Evolutionary conservation across 35 echinoderm and acorn worm species (phyloP), one percentile per base, ranked within the genome.

Genomic region (Strongylocentrotus purpuratus): DNA sequence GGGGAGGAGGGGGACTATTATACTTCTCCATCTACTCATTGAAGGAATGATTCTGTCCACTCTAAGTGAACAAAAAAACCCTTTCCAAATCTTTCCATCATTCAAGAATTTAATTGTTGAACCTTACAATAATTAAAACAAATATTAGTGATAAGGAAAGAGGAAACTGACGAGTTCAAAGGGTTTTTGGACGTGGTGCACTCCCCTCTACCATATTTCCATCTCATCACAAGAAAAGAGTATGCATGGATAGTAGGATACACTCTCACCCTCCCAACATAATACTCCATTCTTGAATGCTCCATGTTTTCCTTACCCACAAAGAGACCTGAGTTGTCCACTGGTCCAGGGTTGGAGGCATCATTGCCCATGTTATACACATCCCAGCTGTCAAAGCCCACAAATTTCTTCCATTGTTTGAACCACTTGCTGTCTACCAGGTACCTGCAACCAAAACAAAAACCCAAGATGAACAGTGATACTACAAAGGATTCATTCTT

Each of bases 361-460:
- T 98, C 94, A 78, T 98, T 96, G 8, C 98, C 97, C 87, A 96
- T 95, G 92, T 96, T 97, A 92, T 98, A 98, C n/a, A 95, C 92
- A 89, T 98, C 98, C 97, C 96, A 98, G 90, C 96, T 99, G 95
- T 99, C 98, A 96, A 94, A 99, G 0, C 98, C 98, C 31, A 99
- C 98, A 98, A 98, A 99, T 70, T 99, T 99, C 94, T 99, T 99
- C 98, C 98, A 99, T 48, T 99, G 98, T 78, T 99, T 99, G 33
- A 96, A 98, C 98, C 98, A 99, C 55, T 96, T 97, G 90, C 97
- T 99, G 94, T 99, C 98, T 85, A 99, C 92, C 2, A 99, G 94
- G 94, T 97, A 99, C 97, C 98, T 98, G 52, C 32, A 78, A n/a
- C 65, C 65, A 22, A 55, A 55, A 55, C 65, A 71, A 12, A 71